Conservation (phyloP, 23 tunicate genomes). For the Halocynthia aurantium region DNA sequence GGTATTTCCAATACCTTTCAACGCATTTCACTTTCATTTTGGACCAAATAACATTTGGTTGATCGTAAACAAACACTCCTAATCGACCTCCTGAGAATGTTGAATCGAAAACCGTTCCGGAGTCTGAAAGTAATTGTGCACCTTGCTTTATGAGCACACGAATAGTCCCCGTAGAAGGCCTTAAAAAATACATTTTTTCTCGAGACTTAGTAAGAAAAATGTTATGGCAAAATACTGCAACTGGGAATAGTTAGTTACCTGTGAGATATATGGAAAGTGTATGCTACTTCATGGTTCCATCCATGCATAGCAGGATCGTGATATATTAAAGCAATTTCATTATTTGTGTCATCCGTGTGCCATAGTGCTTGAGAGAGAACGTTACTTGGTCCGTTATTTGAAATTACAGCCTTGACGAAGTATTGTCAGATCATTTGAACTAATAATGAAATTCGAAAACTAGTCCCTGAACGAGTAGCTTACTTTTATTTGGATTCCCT, state of each 20-base stretch:
- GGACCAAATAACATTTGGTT: conserved; percentile 32
- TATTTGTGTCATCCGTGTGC: conserved; percentile 21
- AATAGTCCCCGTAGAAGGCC: conserved; percentile 23
- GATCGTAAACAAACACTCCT: conserved; percentile 16
- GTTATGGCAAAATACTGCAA: too few relatives aligned
- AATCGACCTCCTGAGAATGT: conserved; percentile 26
- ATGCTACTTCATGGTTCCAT: conserved; percentile 18
- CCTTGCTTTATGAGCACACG: neutral
- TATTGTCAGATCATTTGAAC: neutral
- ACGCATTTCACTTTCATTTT: conserved; percentile 16
- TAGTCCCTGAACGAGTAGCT: neutral
- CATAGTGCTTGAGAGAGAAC: conserved; percentile 21
- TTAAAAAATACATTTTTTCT: neutral
- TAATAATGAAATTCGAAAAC: too few relatives aligned
- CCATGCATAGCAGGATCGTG: conserved; percentile 27
- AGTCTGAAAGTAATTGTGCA: neutral
- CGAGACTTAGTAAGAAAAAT: too few relatives aligned
- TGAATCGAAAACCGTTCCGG: conserved; percentile 19
- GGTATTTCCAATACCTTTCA: conserved; percentile 6
- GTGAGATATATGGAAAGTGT: conserved; percentile 13
- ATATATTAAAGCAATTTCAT: conserved; percentile 22
- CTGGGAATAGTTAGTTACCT: neutral
- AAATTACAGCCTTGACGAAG: conserved; percentile 1
- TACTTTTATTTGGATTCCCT: conserved; percentile 27
- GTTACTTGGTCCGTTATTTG: conserved; percentile 14